Evolutionary conservation across 2,888 invertebrate genomes (phyloP).

Genomic region (Tachina fera): DNA sequence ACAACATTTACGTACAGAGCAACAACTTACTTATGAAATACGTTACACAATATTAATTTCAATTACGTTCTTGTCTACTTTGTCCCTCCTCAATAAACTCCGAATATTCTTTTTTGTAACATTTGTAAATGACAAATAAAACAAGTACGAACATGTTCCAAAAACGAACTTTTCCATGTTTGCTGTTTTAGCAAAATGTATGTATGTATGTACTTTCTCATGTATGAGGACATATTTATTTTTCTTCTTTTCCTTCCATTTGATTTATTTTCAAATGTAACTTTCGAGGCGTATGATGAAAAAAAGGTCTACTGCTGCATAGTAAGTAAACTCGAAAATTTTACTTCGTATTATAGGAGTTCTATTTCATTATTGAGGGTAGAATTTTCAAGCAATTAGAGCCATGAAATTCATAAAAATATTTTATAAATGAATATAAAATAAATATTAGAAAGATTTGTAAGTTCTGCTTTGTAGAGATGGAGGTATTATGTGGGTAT

Average conservation of each 20-base stretch:
- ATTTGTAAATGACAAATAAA: conserved; percentile 62
- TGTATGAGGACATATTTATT: not conserved
- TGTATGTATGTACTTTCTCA: not conserved
- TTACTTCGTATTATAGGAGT: not conserved
- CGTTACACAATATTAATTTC: conserved; percentile 18
- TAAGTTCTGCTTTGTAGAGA: no score
- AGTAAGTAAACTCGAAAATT: conserved; percentile 19
- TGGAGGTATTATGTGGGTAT: no score
- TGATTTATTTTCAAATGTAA: conserved; percentile 58
- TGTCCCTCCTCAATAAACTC: not conserved
- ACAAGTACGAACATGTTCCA: conserved; percentile 44
- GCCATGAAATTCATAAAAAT: no score
- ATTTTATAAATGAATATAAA: no score
- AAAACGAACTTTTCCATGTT: conserved; percentile 44
- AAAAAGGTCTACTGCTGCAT: conserved; percentile 24
- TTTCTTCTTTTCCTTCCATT: conserved; percentile 20
- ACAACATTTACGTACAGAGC: not conserved
- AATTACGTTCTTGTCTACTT: not conserved
- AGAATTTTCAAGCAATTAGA: no score
- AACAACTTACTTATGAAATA: not conserved
- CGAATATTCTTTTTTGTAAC: conserved; percentile 6
- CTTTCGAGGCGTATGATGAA: conserved; percentile 36
- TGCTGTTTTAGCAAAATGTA: conserved; percentile 41
- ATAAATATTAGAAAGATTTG: no score
- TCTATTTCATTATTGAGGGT: no score